phyloP scores from a whole-genome alignment of 1,140 invertebrate genomes.

The Musca domestica region DNA sequence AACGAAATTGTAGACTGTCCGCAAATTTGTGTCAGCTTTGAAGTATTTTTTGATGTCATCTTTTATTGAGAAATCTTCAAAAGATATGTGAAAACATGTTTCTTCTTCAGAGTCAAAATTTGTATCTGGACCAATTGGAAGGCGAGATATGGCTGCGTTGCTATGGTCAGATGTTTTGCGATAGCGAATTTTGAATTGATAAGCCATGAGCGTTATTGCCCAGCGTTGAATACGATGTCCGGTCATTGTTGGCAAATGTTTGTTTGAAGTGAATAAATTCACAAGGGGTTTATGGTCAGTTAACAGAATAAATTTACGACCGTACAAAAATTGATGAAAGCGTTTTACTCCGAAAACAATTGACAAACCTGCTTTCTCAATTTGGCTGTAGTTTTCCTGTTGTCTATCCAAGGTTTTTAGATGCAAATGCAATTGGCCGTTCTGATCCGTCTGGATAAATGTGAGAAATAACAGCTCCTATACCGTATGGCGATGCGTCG shows the following conservation, averaged over 20 bases:
- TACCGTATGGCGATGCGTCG: constrained; percentile 56
- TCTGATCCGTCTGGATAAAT: constrained; percentile 45
- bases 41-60: constrained; percentile 19
- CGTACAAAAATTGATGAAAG: constrained; percentile 59
- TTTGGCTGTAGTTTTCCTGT: constrained; percentile 57
- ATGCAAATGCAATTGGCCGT: constrained; percentile 56
- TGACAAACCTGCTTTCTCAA: constrained; percentile 58
- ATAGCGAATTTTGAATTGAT: constrained; percentile 33
- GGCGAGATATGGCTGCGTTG: constrained; percentile 28
- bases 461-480: constrained; percentile 55
- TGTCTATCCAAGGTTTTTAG: constrained; percentile 53
- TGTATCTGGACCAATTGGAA: not conserved
- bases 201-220: too few species aligned
- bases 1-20: constrained; percentile 1
- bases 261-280: constrained; percentile 38
- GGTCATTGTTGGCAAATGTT: constrained; percentile 33
- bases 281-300: constrained; percentile 57
- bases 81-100: too few species aligned
- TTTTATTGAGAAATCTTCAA: too few species aligned
- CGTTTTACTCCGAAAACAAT: constrained; percentile 56
- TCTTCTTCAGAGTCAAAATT: constrained; percentile 29
- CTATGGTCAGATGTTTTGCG: constrained; percentile 28
- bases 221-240: constrained; percentile 42
- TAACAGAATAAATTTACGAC: constrained; percentile 51
- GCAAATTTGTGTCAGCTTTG: not conserved